Percentiles rank a stretch among this genome's conserved stretches.
These are phyloP conservation scores for Polydrusus cervinus DNA, from an alignment of 2,888 invertebrate genomes.

Conservation along the genomic window DNA sequence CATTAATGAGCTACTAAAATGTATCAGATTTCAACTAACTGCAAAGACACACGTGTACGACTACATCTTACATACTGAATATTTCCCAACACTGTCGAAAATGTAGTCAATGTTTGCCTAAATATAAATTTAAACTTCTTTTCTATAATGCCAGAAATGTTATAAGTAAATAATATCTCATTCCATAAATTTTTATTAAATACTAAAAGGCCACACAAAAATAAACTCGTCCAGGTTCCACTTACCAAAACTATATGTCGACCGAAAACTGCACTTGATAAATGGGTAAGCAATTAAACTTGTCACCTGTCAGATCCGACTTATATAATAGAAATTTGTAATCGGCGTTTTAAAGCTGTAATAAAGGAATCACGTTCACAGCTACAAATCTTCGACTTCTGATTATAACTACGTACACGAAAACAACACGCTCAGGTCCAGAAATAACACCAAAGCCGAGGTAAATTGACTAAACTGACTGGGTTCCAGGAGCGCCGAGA, in stretches of 20 bases:
- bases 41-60: too few relatives aligned
- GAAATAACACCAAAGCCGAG: constrained; percentile 45
- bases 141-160: too few relatives aligned
- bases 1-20: too few relatives aligned
- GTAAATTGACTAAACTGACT: constrained; percentile 41
- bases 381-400: constrained; percentile 38
- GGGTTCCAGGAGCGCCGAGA: too few relatives aligned
- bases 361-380: constrained; percentile 36
- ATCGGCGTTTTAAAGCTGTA: constrained; percentile 6
- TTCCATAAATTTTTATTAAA: not conserved
- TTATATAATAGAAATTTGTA: constrained; percentile 25
- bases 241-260: not conserved
- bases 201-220: constrained; percentile 2
- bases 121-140: too few relatives aligned
- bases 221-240: not conserved
- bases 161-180: too few relatives aligned
- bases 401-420: constrained; percentile 37
- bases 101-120: too few relatives aligned
- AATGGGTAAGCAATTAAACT: not conserved
- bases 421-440: constrained; percentile 47
- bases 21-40: too few relatives aligned
- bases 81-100: too few relatives aligned
- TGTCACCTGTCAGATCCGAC: constrained; percentile 17
- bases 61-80: too few relatives aligned
- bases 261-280: not conserved